A percentile compares a stretch with the other conserved stretches of the same genome.
phyloP scores from a whole-genome alignment of 2,113 vertebrate genomes.

The Psittacula cyanocephala region DNA sequence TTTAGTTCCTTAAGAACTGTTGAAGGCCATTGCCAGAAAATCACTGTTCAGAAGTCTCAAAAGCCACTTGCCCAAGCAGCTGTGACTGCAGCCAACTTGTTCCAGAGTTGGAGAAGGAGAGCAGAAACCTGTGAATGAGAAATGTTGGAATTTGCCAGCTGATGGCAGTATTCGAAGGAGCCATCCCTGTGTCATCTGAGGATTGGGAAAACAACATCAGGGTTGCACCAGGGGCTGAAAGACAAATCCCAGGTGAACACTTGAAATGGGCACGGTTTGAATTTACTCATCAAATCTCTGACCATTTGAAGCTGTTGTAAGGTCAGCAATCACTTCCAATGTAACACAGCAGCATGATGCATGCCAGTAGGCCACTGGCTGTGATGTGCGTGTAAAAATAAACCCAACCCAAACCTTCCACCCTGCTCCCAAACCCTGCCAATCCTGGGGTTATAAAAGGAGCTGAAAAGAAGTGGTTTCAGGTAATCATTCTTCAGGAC shows the following conservation, averaged over 20 bases:
- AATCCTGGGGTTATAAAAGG: neutral
- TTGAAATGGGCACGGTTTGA: neutral
- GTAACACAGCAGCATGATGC: neutral
- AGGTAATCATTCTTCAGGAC: neutral
- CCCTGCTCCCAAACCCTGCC: neutral
- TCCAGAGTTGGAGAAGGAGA: neutral
- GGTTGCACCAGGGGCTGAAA: neutral
- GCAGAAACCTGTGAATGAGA: neutral
- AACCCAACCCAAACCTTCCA: neutral
- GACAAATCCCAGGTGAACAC: neutral
- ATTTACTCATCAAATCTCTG: neutral
- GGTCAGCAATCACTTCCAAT: neutral
- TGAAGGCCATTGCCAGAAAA: neutral
- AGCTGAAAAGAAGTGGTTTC: neutral
- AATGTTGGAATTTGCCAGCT: slow-evolving; percentile 56
- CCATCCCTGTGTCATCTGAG: slow-evolving; percentile 12
- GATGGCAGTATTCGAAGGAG: slow-evolving; percentile 53
- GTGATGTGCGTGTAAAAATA: neutral
- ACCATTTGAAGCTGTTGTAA: neutral
- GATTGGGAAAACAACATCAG: neutral
- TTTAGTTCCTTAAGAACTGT: neutral
- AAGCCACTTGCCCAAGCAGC: neutral
- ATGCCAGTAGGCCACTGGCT: neutral
- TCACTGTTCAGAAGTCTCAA: neutral
- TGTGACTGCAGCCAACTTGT: neutral